Evolutionary conservation across 1,140 invertebrate genomes (phyloP), one percentile per base, ranked within the genome.

Genomic region (Nasonia vitripennis): DNA sequence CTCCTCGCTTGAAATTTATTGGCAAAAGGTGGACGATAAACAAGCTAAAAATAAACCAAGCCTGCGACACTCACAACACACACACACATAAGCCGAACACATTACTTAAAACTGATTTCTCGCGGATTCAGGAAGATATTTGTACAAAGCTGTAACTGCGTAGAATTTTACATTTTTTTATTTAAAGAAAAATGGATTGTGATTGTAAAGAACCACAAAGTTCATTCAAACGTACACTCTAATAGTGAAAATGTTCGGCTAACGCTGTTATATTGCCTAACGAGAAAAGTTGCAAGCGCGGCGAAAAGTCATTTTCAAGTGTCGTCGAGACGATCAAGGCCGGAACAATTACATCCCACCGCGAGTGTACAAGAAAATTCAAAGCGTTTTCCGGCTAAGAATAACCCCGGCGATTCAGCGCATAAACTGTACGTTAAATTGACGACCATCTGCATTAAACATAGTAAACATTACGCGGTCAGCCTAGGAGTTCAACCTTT

Each of bases 11-110:
- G 34, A 74, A 74, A 37, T 74, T 74, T 74, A 74, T 74, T 74
- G 73, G 73, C 73, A 74, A 41, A 74, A 74, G 31, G 73, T 74
- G 31, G 12, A 31, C 45, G 75, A 78, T 51, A 78, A 78, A 78
- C 45, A 78, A 78, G 45, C 27, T 78, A 78, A 78, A 78, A 78
- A 78, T 78, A 78, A 23, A 78, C 20, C 48, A 75, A 75, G 37
- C 70, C 23, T 27, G 27, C 34, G 27, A 73, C 34, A 73, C 27
- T 27, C 55, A 1, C 3, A 5, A 9, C 23, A 4, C 1, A 31
- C 27, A 31, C 27, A 27, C 5, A 23, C n/a, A 17, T 27, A 23
- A 37, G 3, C 34, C 34, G 5, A 37, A 67, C 14, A 67, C 62
- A 7, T 67, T 20, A 67, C n/a, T 67, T n/a, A 67, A 67, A n/a